phyloP scores from a whole-genome alignment of 2,888 invertebrate genomes.

The Lasioglossum figueresi region DNA sequence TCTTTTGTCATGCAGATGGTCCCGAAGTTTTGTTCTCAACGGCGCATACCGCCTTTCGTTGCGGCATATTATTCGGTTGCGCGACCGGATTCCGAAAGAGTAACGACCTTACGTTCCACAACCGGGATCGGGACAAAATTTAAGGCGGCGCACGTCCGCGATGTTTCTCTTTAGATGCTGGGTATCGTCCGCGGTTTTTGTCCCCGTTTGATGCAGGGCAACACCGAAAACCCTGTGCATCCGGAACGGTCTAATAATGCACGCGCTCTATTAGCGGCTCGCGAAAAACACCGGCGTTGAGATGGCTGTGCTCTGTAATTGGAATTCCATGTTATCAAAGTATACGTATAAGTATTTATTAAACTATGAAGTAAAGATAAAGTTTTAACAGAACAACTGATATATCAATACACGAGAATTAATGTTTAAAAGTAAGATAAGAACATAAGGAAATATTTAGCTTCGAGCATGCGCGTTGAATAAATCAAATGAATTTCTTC shows the following conservation, averaged over 20 bases:
- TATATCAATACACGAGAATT: not conserved
- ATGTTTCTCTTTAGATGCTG: constrained; percentile 9
- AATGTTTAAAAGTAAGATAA: not conserved
- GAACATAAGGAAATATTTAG: not conserved
- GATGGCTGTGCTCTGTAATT: not conserved
- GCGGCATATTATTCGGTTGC: constrained; percentile 52
- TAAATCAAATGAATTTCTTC: not conserved
- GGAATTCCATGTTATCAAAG: not conserved
- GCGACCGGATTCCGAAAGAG: constrained; percentile 40
- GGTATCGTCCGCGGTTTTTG: constrained; percentile 3
- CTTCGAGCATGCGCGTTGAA: not conserved
- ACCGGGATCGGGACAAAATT: constrained; percentile 13
- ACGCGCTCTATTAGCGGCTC: not conserved
- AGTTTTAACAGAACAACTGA: too few relatives aligned
- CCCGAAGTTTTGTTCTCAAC: constrained; percentile 60
- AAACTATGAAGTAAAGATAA: too few relatives aligned
- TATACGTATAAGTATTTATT: too few relatives aligned
- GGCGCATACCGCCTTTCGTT: constrained; percentile 38
- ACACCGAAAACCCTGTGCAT: not conserved
- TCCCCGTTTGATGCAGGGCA: not conserved
- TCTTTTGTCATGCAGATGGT: constrained; percentile 64
- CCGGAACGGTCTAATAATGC: not conserved
- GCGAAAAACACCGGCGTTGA: not conserved
- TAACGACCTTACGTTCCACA: constrained; percentile 48
- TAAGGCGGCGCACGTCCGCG: constrained; percentile 27